These are phyloP conservation scores for Paramacrobiotus metropolitanus DNA, from an alignment of 1,140 invertebrate species.

Conservation along the genomic window DNA sequence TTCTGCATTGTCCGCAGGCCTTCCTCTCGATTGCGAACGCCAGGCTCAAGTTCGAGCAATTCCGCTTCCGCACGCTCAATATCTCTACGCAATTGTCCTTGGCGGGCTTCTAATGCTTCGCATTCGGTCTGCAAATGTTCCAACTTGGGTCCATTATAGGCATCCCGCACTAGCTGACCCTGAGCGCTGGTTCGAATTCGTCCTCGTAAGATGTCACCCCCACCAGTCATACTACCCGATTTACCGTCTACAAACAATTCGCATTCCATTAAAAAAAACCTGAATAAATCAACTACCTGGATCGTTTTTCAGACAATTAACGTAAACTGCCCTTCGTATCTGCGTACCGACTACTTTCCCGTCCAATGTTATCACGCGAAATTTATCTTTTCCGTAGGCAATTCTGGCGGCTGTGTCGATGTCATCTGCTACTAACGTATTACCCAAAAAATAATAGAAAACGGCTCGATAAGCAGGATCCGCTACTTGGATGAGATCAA, in stretches of 20 bases:
- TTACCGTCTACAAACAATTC: background rate
- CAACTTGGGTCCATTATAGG: background rate
- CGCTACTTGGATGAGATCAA: conserved; percentile 60
- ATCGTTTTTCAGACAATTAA: too few species aligned
- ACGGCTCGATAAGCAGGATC: conserved; percentile 53
- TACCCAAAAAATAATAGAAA: conserved; percentile 65
- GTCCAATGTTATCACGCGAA: conserved; percentile 63
- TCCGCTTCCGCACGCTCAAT: background rate
- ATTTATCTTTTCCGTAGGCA: conserved; percentile 48
- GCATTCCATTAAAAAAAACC: too few species aligned
- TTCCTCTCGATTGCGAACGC: background rate
- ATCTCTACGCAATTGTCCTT: background rate
- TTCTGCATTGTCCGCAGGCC: background rate
- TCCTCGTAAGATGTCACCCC: background rate
- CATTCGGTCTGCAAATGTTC: background rate
- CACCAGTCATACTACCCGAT: background rate
- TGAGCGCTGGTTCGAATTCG: background rate
- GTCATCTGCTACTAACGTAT: conserved; percentile 67
- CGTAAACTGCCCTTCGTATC: too few species aligned
- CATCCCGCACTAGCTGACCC: background rate
- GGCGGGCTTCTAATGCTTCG: background rate
- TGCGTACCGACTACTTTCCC: conserved; percentile 45
- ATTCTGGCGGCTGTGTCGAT: conserved; percentile 70
- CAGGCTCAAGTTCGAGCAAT: background rate
- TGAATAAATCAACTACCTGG: too few species aligned